Evolutionary conservation across 2,797 vertebrate species (phyloP).

Genomic region (Sebastes aleutianus): DNA sequence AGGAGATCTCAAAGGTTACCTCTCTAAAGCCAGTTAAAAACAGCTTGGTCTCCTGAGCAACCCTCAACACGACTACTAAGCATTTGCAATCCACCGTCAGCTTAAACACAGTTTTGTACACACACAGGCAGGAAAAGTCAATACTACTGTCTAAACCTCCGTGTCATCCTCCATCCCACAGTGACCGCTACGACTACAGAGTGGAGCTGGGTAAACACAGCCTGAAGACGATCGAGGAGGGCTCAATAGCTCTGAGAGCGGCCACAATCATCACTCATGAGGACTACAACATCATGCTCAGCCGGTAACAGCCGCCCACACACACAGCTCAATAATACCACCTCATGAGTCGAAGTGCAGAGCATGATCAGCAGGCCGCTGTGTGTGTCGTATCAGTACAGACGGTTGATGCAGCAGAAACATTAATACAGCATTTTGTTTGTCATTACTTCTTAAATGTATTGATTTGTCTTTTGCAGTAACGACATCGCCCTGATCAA

Average conservation of each 20-base stretch:
- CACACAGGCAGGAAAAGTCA: background rate
- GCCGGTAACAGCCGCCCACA: conserved; percentile 63
- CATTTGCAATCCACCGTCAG: background rate
- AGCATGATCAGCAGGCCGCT: background rate
- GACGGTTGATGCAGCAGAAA: background rate
- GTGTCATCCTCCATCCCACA: conserved; percentile 48
- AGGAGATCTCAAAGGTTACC: background rate
- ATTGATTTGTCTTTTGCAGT: conserved; percentile 30
- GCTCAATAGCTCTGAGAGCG: conserved; percentile 63
- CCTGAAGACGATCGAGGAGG: conserved; percentile 71
- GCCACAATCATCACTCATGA: conserved; percentile 76
- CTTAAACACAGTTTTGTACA: background rate
- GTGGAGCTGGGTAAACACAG: conserved; percentile 84
- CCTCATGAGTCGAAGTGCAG: background rate
- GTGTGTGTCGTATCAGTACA: background rate
- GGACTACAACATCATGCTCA: conserved; percentile 77
- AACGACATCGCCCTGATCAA: conserved; percentile 90
- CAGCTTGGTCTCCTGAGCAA: background rate
- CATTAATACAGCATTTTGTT: background rate
- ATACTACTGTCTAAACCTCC: background rate
- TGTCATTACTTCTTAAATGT: background rate
- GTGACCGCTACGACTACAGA: conserved; percentile 75
- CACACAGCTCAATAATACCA: background rate
- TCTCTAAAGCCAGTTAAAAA: background rate
- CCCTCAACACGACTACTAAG: background rate